phyloP scores from a whole-genome alignment of 2,888 invertebrate species.

The Arrhopalites spinosus region DNA sequence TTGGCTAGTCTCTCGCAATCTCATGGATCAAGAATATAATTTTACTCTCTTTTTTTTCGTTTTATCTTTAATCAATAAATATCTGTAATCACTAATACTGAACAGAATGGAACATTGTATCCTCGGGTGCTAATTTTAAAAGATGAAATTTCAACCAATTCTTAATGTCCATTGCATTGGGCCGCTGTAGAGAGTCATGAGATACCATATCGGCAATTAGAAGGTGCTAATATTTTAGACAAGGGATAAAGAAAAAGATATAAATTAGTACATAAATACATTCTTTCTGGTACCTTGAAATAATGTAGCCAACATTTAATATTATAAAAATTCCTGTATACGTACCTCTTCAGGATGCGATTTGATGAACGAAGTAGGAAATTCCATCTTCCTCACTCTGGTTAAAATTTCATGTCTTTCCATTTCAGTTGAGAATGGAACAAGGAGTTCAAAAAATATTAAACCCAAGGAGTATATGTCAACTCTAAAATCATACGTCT shows the following conservation, averaged over 20 bases:
- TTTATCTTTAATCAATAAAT: too few species aligned
- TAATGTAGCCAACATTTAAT: not conserved
- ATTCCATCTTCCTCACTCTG: constrained; percentile 69
- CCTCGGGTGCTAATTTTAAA: not conserved
- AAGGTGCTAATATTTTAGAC: constrained; percentile 65
- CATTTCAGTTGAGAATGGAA: constrained; percentile 88
- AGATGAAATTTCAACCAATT: constrained; percentile 38
- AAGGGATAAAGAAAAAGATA: constrained; percentile 36
- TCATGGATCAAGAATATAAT: too few species aligned
- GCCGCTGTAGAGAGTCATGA: constrained; percentile 71
- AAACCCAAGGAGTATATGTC: constrained; percentile 94
- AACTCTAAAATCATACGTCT: constrained; percentile 84
- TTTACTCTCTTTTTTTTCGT: too few species aligned
- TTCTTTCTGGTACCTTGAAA: too few species aligned
- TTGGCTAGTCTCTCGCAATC: too few species aligned
- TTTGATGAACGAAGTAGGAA: constrained; percentile 71
- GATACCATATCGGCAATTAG: constrained; percentile 80
- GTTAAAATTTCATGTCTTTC: constrained; percentile 77
- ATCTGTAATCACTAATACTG: too few species aligned
- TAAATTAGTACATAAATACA: constrained; percentile 23
- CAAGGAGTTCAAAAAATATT: constrained; percentile 89
- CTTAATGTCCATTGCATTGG: constrained; percentile 59
- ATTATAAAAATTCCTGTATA: not conserved
- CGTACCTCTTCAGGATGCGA: constrained; percentile 74
- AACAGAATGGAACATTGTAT: not conserved